These are phyloP conservation scores for Meta bourneti DNA, from an alignment of 2,888 invertebrate genomes.

Conservation along the genomic window DNA sequence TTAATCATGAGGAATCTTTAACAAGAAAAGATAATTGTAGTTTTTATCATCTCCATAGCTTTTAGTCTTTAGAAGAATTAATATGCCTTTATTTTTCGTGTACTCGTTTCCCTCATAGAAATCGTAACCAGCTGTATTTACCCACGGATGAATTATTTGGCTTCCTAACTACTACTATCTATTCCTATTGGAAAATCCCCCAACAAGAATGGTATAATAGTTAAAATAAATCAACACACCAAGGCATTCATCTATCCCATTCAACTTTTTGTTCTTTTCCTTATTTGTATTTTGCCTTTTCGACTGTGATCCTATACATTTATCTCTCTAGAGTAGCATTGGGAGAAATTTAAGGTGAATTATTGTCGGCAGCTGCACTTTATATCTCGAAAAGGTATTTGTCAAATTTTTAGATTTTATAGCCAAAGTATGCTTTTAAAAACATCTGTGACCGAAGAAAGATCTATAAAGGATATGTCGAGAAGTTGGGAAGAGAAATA, in stretches of 20 bases:
- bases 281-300: not conserved
- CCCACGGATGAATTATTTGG: too few species aligned
- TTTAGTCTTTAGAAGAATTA: too few species aligned
- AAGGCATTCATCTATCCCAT: not conserved
- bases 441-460: conserved; percentile 47
- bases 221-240: not conserved
- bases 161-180: too few species aligned
- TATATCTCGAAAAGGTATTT: conserved; percentile 46
- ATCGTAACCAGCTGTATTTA: too few species aligned
- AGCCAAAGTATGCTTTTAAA: conserved; percentile 52
- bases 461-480: conserved; percentile 39
- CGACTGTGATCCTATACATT: conserved; percentile 1
- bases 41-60: too few species aligned
- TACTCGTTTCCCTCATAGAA: too few species aligned
- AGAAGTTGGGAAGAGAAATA: not conserved
- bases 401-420: conserved; percentile 62
- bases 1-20: too few species aligned
- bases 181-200: too few species aligned
- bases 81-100: too few species aligned
- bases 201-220: not conserved
- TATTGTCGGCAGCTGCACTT: conserved; percentile 64
- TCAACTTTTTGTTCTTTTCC: not conserved
- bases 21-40: too few species aligned
- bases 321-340: not conserved
- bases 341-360: conserved; percentile 49